Conservation (phyloP, 2,113 vertebrate species). For the Myotis lucifugus region DNA sequence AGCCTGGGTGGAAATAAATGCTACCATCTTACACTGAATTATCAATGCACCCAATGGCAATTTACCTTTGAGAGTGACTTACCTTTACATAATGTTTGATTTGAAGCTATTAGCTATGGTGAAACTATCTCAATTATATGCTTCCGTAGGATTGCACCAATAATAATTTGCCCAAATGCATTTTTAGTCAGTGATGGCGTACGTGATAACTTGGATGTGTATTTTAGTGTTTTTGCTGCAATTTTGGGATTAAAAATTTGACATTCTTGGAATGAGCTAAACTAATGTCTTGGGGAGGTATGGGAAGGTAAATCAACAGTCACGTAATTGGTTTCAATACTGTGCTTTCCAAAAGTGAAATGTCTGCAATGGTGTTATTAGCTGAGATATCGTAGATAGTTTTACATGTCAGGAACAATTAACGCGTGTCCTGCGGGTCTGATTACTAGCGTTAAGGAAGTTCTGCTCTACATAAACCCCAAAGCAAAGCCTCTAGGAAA, state of each 20-base stretch:
- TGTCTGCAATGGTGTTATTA: conserved; percentile 77
- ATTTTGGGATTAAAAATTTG: conserved; percentile 56
- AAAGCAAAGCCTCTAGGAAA: conserved; percentile 80
- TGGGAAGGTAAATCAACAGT: conserved; percentile 60
- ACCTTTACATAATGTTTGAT: neutral
- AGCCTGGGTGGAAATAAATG: neutral
- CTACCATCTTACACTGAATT: neutral
- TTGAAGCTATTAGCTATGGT: neutral
- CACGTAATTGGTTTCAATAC: conserved; percentile 69
- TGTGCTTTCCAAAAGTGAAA: conserved; percentile 67
- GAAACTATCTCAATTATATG: neutral
- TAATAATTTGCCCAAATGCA: neutral
- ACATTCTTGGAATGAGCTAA: conserved; percentile 44
- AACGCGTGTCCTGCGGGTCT: conserved; percentile 83
- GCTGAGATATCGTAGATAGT: conserved; percentile 81
- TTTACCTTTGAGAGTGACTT: neutral
- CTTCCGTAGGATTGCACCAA: neutral
- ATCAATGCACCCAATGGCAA: neutral
- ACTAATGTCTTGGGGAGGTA: neutral
- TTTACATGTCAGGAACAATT: conserved; percentile 82
- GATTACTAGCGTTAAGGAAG: conserved; percentile 85
- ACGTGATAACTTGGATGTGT: neutral
- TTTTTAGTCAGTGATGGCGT: neutral
- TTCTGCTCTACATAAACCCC: conserved; percentile 81
- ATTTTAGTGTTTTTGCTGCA: neutral